A percentile compares a stretch with the other conserved stretches of the same genome.
Conservation (phyloP, 2,113 vertebrate genomes). For the Petaurus breviceps region DNA sequence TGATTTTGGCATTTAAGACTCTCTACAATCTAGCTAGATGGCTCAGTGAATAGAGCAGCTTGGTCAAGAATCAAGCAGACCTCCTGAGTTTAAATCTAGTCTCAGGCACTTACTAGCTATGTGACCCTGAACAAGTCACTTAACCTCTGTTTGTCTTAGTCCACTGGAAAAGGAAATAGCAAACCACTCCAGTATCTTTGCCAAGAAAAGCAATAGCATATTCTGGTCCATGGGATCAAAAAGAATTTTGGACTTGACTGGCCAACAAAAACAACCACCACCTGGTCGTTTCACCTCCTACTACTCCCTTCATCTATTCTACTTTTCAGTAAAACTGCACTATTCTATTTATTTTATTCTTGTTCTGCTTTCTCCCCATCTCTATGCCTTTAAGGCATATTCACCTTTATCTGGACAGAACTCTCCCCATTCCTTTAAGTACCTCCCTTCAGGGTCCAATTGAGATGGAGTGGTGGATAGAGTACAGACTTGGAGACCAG, state of each 20-base stretch:
- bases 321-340: neutral
- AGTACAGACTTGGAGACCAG: neutral
- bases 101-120: neutral
- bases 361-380: neutral
- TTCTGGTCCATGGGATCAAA: neutral
- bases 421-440: neutral
- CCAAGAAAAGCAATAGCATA: neutral
- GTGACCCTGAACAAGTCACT: neutral
- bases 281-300: neutral
- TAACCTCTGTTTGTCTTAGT: neutral
- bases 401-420: neutral
- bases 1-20: neutral
- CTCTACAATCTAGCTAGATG: neutral
- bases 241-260: neutral
- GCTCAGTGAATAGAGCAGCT: neutral
- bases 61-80: neutral
- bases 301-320: neutral
- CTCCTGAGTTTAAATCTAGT: neutral
- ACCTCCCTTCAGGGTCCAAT: neutral
- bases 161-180: neutral
- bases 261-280: neutral
- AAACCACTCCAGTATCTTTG: neutral
- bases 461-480: neutral
- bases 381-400: neutral
- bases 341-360: neutral